Base-by-base conservation (phyloP, 2,797 vertebrate genomes). In the Acanthurus tractus region DNA sequence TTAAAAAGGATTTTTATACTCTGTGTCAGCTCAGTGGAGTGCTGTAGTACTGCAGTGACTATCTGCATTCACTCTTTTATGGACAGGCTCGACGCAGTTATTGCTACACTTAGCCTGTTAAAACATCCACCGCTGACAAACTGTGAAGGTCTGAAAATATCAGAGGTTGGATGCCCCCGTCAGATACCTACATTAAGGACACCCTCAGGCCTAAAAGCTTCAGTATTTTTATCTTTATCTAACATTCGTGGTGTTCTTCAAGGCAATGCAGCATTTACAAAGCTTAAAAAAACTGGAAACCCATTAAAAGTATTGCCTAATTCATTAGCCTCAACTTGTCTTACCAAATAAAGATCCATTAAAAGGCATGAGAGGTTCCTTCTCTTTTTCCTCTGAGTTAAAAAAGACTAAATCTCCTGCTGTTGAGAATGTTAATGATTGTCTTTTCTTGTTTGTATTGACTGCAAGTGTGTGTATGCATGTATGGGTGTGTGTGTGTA, bases 381-480 rank as follows among this genome's bases (percentile, higher is more conserved):
- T 58, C 46, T 66, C 23, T 40, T 56, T 69, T 50, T 52, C 44
- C 66, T 22, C 25, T 29, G 5, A 70, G 70, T 74, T 77, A 64
- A 80, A 65, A 77, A 63, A 53, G 44, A 25, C 57, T 76, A 45
- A 78, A 46, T 36, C 70, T 68, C 76, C 81, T 67, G 71, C 78
- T 81, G 64, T 52, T 73, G 50, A 48, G 48, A 70, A 63, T 76
- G 62, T 73, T 81, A 70, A 81, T 74, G 52, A 66, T 69, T 79
- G 52, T 69, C 29, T 63, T 62, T 56, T 76, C 54, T 62, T 25
- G 42, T 58, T 58, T 69, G 40, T 63, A 34, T 61, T 17, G 17
- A 62, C 44, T 69, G 40, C 20, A 48, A n/a, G 53, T 48, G 52
- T 64, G 63, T 25, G 25, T 25, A 3, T 25, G 25, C 3, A 3